phyloP scores from a whole-genome alignment of 2,113 vertebrate species.

The Amphilophus citrinellus region DNA sequence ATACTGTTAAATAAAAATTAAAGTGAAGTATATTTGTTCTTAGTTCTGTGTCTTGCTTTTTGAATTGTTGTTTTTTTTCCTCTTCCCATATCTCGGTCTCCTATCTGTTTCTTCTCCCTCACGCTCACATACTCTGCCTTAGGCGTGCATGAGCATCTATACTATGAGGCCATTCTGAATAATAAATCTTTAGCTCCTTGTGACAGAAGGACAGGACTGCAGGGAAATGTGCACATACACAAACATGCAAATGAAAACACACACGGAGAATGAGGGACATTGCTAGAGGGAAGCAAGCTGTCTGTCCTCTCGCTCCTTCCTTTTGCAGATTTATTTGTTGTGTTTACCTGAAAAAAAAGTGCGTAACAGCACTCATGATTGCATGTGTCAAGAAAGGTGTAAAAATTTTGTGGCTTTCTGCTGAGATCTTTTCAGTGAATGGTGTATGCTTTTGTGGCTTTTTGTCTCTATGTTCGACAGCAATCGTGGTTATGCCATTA shows the following conservation, averaged over 20 bases:
- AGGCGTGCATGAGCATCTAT: slow-evolving; percentile 47
- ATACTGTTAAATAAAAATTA: neutral
- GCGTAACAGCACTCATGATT: neutral
- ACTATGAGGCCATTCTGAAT: slow-evolving; percentile 69
- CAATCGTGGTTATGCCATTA: neutral
- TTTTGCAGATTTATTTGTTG: slow-evolving; percentile 31
- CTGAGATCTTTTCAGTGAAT: neutral
- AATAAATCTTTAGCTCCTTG: slow-evolving; percentile 62
- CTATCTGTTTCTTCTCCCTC: neutral
- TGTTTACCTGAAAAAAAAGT: slow-evolving; percentile 35
- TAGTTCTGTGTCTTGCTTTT: slow-evolving; percentile 1
- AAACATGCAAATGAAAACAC: slow-evolving; percentile 49
- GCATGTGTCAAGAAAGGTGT: neutral
- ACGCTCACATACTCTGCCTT: slow-evolving; percentile 26
- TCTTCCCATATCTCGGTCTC: neutral
- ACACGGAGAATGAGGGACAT: slow-evolving; percentile 60
- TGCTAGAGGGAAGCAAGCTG: slow-evolving; percentile 75
- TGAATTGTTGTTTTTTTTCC: neutral
- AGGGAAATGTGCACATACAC: slow-evolving; percentile 59
- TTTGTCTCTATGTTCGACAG: neutral
- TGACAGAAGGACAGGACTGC: slow-evolving; percentile 73
- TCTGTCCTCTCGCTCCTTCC: slow-evolving; percentile 32
- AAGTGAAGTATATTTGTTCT: neutral
- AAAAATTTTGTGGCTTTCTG: too few relatives aligned
- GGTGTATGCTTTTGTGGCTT: neutral